Conservation (phyloP, 2,888 invertebrate species). For the Tenthredo amoena region DNA sequence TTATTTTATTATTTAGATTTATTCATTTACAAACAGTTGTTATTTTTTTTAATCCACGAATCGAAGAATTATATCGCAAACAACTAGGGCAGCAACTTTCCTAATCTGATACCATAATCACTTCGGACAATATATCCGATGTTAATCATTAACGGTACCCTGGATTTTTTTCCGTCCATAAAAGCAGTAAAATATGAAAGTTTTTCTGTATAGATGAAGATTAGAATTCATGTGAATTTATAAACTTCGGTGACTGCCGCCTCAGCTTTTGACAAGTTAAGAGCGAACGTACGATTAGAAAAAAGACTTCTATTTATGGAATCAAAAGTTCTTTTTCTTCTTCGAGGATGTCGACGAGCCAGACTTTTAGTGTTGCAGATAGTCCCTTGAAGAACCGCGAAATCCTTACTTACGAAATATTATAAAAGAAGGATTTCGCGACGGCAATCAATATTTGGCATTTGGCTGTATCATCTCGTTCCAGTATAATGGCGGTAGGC, state of each 20-base stretch:
- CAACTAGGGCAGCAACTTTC: too few species aligned
- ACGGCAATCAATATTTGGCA: constrained; percentile 13
- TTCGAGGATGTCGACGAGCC: neutral
- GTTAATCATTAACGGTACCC: neutral
- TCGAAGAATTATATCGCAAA: neutral
- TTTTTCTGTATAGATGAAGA: neutral
- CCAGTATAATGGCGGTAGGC: constrained; percentile 24
- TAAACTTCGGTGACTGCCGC: neutral
- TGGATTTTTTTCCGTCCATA: neutral
- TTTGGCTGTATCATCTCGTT: constrained; percentile 32
- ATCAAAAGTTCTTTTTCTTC: neutral
- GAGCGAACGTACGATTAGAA: neutral
- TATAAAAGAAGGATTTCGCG: neutral
- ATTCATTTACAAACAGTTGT: neutral
- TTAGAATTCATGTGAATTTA: neutral
- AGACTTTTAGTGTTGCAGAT: neutral
- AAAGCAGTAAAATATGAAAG: neutral
- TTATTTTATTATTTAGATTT: neutral
- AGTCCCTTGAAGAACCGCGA: neutral
- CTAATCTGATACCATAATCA: neutral
- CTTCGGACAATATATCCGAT: neutral
- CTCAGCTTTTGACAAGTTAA: neutral
- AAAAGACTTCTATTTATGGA: neutral
- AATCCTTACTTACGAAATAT: neutral
- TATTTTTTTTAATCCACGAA: neutral